A percentile compares a stretch with the other conserved stretches of the same genome.
Conservation (phyloP, 2,888 invertebrate species). For the Lasioglossum marginatum region DNA sequence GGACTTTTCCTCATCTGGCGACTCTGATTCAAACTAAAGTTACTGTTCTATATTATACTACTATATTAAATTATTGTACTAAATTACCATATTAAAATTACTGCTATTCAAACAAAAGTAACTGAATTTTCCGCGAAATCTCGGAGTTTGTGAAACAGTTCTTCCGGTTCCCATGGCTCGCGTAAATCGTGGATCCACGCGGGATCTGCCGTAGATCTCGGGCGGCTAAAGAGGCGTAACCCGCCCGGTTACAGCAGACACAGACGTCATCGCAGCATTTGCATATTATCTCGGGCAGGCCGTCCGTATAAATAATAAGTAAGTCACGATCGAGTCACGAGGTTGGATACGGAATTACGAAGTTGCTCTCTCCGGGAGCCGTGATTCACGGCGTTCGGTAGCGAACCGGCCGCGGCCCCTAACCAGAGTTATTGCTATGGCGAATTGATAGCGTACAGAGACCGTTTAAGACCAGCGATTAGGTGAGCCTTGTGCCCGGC, state of each 20-base stretch:
- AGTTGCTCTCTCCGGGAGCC: background rate
- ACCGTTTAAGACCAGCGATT: slow-evolving; percentile 4
- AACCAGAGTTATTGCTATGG: slow-evolving; percentile 8
- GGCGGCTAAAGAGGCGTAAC: background rate
- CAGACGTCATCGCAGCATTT: slow-evolving; percentile 28
- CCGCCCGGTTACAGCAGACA: slow-evolving; percentile 13
- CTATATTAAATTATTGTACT: no score
- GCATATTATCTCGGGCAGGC: slow-evolving; percentile 30
- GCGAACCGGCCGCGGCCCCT: background rate
- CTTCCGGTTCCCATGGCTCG: background rate
- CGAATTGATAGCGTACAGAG: slow-evolving; percentile 5
- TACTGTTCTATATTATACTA: no score
- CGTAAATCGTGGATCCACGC: background rate
- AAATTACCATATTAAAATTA: no score
- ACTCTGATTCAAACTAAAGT: no score
- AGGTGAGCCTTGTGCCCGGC: background rate
- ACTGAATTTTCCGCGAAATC: background rate
- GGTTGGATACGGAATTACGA: slow-evolving; percentile 27
- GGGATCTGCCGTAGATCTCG: background rate
- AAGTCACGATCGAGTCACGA: slow-evolving; percentile 38
- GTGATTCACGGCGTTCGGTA: slow-evolving; percentile 37
- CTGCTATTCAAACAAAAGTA: no score
- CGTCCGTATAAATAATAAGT: slow-evolving; percentile 39
- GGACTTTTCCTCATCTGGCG: no score
- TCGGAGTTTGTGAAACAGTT: background rate